Evolutionary conservation across 2,113 vertebrate species (phyloP).

Genomic region (Cepphus grylle): DNA sequence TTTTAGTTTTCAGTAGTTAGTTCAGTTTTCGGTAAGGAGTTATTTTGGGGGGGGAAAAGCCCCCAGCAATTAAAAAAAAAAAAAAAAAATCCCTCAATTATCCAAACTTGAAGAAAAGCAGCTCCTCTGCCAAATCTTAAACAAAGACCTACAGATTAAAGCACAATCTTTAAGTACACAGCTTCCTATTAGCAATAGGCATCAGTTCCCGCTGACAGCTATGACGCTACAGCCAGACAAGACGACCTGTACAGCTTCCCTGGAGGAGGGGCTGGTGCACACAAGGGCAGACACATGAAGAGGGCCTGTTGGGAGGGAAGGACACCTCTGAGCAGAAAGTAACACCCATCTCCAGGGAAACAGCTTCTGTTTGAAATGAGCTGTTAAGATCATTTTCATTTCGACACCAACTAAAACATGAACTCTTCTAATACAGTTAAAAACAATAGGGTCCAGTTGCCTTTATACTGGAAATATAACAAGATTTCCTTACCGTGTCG

Average conservation of each 20-base stretch:
- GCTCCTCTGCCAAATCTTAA: neutral
- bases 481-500: slow-evolving; percentile 75
- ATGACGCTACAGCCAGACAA: accelerated
- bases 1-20: neutral
- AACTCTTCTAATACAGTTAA: neutral
- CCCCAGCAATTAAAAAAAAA: neutral
- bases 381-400: neutral
- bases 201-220: neutral
- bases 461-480: neutral
- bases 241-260: neutral
- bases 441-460: neutral
- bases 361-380: neutral
- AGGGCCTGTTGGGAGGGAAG: neutral
- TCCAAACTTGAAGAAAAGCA: neutral
- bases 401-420: neutral
- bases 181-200: neutral
- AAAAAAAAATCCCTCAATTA: neutral
- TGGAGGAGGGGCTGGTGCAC: neutral
- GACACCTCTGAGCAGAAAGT: neutral
- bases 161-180: neutral
- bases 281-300: neutral
- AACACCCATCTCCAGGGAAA: neutral
- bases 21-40: neutral
- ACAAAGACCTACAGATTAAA: neutral
- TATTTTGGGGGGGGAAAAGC: neutral